Evolutionary conservation across 2,797 vertebrate species (phyloP).

Genomic region (Hephaestus fuliginosus): DNA sequence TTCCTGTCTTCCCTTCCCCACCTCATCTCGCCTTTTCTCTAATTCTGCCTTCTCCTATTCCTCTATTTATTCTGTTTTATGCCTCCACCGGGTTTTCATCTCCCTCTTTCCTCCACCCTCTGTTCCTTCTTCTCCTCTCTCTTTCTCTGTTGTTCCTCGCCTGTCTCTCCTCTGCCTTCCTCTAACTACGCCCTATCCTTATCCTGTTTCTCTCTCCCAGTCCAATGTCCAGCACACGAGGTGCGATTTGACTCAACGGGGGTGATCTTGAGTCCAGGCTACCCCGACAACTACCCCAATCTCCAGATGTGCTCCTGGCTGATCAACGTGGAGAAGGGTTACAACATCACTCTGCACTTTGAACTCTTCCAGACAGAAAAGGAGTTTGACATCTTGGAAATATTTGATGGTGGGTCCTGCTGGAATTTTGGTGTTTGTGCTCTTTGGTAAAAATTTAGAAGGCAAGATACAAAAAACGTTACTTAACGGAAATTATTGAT

Average conservation of each 20-base stretch:
- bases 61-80: background rate
- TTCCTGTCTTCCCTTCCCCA: slow-evolving; percentile 3
- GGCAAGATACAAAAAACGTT: background rate
- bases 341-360: slow-evolving; percentile 96
- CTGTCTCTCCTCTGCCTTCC: background rate
- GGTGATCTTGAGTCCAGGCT: slow-evolving; percentile 96
- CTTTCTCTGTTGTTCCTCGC: background rate
- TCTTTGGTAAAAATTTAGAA: background rate
- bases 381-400: slow-evolving; percentile 98
- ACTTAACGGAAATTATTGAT: background rate
- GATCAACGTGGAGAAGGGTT: slow-evolving; percentile 97
- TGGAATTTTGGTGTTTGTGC: background rate
- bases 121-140: background rate
- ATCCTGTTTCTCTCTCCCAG: slow-evolving; percentile 74
- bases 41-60: background rate
- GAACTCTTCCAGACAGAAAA: slow-evolving; percentile 98
- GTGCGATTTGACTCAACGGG: slow-evolving; percentile 97
- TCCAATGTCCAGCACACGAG: slow-evolving; percentile 96
- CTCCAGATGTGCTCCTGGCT: slow-evolving; percentile 99
- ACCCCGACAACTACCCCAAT: slow-evolving; percentile 96
- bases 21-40: background rate
- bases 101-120: background rate
- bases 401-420: slow-evolving; percentile 93
- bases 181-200: background rate
- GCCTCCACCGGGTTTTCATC: background rate